Conservation (phyloP, 2,888 invertebrate species). For the Leistus spinibarbis region DNA sequence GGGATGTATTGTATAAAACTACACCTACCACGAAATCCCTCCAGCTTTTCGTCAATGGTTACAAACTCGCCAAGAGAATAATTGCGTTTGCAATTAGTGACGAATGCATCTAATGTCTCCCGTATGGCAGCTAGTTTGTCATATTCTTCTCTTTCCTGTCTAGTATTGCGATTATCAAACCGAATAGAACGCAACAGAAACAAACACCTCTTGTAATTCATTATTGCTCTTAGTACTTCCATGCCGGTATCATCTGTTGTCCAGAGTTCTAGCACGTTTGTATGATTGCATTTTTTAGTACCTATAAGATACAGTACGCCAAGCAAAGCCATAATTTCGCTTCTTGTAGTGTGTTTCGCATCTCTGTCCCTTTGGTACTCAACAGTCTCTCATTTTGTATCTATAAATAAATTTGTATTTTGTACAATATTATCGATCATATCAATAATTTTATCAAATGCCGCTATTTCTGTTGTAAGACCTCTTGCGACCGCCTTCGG, state of each 20-base stretch:
- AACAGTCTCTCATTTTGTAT: neutral
- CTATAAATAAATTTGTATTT: neutral
- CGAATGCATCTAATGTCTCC: conserved; percentile 9
- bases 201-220: conserved; percentile 36
- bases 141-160: conserved; percentile 1
- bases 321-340: conserved; percentile 43
- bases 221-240: conserved; percentile 44
- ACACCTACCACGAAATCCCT: too few relatives aligned
- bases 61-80: conserved; percentile 16
- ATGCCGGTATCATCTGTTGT: conserved; percentile 42
- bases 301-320: conserved; percentile 42
- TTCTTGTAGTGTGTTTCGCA: conserved; percentile 16
- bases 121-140: conserved; percentile 23
- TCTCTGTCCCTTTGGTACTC: neutral
- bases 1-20: too few relatives aligned
- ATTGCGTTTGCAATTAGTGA: conserved; percentile 11
- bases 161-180: neutral
- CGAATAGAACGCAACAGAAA: neutral
- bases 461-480: conserved; percentile 12
- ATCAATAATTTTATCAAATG: conserved; percentile 17
- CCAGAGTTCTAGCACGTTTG: conserved; percentile 44
- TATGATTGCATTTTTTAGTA: conserved; percentile 43
- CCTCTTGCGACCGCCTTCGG: conserved; percentile 7
- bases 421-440: conserved; percentile 15
- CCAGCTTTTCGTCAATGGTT: conserved; percentile 20